These are phyloP conservation scores for Tetheella fluctuosa DNA, from an alignment of 2,888 invertebrate genomes.

Conservation along the genomic window DNA sequence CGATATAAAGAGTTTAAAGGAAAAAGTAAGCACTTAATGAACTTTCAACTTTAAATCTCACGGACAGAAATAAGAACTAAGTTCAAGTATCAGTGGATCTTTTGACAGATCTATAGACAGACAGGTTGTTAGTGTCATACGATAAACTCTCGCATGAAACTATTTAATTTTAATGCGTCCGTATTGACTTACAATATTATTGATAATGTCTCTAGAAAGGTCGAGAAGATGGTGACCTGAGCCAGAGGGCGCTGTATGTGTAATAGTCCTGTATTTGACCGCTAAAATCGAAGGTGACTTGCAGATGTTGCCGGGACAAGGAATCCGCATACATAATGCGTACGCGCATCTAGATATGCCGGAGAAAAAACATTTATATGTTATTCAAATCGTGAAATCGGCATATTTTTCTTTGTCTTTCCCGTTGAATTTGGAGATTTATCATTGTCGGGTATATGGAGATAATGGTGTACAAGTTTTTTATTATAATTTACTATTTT, in stretches of 20 bases:
- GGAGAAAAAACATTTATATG: neutral
- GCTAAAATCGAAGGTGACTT: slow-evolving; percentile 66
- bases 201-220: neutral
- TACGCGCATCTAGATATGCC: neutral
- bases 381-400: neutral
- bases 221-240: slow-evolving; percentile 3
- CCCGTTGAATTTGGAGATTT: neutral
- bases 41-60: too few species aligned
- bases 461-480: too few species aligned
- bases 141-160: too few species aligned
- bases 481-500: too few species aligned
- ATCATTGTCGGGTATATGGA: neutral
- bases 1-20: too few species aligned
- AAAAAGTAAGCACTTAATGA: too few species aligned
- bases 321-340: slow-evolving; percentile 51
- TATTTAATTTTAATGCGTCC: too few species aligned
- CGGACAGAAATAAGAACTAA: too few species aligned
- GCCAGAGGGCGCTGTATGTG: neutral
- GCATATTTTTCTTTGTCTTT: slow-evolving; percentile 1
- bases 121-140: too few species aligned
- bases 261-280: slow-evolving; percentile 39
- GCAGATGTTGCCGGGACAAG: slow-evolving; percentile 42
- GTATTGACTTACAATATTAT: too few species aligned
- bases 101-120: too few species aligned
- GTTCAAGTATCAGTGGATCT: too few species aligned